phyloP scores from a whole-genome alignment of 2,888 invertebrate genomes.

The Oscheius myriophilus region DNA sequence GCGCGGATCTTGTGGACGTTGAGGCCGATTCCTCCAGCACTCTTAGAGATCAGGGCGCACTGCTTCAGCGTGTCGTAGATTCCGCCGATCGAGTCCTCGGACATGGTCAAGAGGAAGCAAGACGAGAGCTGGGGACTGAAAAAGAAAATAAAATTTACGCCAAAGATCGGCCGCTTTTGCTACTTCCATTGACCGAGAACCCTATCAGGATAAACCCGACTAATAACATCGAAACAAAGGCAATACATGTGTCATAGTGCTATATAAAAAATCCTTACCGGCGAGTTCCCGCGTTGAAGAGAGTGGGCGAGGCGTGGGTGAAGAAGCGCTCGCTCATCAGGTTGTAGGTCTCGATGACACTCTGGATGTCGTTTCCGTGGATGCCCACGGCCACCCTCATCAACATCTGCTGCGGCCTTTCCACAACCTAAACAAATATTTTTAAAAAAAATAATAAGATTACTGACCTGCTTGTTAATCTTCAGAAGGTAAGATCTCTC shows the following conservation, averaged over 20 bases:
- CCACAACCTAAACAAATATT: slow-evolving; percentile 79
- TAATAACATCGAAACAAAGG: too few species aligned
- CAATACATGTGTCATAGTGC: too few species aligned
- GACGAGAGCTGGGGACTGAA: slow-evolving; percentile 87
- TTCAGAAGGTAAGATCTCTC: slow-evolving; percentile 93
- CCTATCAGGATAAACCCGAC: too few species aligned
- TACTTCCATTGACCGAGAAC: too few species aligned
- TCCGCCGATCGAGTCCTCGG: slow-evolving; percentile 80
- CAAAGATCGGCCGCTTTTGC: too few species aligned
- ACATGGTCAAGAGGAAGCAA: slow-evolving; percentile 93
- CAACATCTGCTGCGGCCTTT: slow-evolving; percentile 97
- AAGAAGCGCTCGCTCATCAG: slow-evolving; percentile 92
- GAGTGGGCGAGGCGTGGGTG: slow-evolving; percentile 96
- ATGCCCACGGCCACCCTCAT: slow-evolving; percentile 97
- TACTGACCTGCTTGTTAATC: slow-evolving; percentile 81
- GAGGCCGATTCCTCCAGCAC: slow-evolving; percentile 95
- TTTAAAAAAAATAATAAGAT: neutral
- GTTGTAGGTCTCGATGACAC: slow-evolving; percentile 94
- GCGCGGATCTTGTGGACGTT: slow-evolving; percentile 94
- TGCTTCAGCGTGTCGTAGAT: slow-evolving; percentile 68
- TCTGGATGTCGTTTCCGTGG: slow-evolving; percentile 90
- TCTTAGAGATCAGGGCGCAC: slow-evolving; percentile 94
- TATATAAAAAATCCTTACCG: slow-evolving; percentile 25
- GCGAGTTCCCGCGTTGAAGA: slow-evolving; percentile 92
- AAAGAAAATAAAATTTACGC: too few species aligned